Conservation (phyloP, 2,888 invertebrate genomes). For the Ormyrus pomaceus region DNA sequence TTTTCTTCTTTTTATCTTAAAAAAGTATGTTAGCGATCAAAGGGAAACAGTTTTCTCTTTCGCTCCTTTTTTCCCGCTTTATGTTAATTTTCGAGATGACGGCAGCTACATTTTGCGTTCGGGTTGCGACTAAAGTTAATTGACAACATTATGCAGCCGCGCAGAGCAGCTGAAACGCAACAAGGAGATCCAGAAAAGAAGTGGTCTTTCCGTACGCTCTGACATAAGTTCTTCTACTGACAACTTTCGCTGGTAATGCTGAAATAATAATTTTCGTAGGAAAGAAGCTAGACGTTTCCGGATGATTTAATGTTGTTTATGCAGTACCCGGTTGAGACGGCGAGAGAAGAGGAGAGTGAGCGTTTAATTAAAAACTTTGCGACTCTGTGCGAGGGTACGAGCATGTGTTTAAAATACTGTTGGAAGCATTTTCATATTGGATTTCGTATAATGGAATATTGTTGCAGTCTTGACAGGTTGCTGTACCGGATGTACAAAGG, state of each 20-base stretch:
- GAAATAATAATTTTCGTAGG: slow-evolving; percentile 30
- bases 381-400: background rate
- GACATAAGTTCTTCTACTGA: no score
- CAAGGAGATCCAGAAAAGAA: no score
- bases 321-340: background rate
- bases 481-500: background rate
- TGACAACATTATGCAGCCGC: background rate
- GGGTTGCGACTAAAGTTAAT: slow-evolving; percentile 3
- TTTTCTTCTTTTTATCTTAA: background rate
- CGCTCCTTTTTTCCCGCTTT: slow-evolving; percentile 11
- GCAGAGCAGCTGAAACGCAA: background rate
- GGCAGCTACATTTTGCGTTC: background rate
- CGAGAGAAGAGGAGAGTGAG: background rate
- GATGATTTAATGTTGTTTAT: slow-evolving; percentile 11
- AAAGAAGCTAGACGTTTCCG: background rate
- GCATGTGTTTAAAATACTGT: slow-evolving; percentile 18
- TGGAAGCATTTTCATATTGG: slow-evolving; percentile 22
- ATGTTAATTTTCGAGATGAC: background rate
- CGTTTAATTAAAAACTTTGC: slow-evolving; percentile 37
- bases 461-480: no score
- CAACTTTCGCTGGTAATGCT: slow-evolving; percentile 8
- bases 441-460: background rate
- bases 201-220: no score
- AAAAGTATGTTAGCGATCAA: background rate
- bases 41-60: background rate